Conservation (phyloP, 2,113 vertebrate genomes). For the Lepus timidus region DNA sequence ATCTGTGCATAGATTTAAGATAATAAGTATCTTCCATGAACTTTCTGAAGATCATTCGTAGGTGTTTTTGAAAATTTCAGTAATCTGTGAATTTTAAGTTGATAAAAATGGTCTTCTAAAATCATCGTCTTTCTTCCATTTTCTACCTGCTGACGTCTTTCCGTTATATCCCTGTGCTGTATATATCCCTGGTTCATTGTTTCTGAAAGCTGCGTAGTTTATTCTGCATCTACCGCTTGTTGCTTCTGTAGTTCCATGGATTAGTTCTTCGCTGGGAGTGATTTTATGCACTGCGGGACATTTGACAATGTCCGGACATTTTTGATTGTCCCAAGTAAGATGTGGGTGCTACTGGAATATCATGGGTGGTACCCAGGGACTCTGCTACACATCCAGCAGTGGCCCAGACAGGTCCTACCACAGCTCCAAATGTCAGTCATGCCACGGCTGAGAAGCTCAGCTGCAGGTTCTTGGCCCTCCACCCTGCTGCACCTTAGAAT, state of each 20-base stretch:
- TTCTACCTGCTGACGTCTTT: neutral
- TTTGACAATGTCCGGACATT: neutral
- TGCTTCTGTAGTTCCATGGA: neutral
- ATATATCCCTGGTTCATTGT: neutral
- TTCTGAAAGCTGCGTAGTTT: neutral
- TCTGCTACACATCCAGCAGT: neutral
- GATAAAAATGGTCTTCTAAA: neutral
- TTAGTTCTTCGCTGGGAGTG: neutral
- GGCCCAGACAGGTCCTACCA: neutral
- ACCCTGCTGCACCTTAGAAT: neutral
- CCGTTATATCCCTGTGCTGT: neutral
- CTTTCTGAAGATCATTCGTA: neutral
- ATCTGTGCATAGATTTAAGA: too few relatives aligned
- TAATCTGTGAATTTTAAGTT: slow-evolving; percentile 32
- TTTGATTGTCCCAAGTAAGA: neutral
- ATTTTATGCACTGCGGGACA: neutral
- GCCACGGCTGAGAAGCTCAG: neutral
- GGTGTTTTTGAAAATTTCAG: neutral
- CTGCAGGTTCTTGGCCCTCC: neutral
- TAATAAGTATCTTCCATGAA: too few relatives aligned
- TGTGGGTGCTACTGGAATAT: neutral
- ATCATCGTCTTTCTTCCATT: neutral
- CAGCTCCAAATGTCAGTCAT: neutral
- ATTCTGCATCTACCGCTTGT: neutral
- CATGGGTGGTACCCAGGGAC: neutral